phyloP scores from a whole-genome alignment of 2,888 invertebrate genomes.

The Noctua fimbriata region DNA sequence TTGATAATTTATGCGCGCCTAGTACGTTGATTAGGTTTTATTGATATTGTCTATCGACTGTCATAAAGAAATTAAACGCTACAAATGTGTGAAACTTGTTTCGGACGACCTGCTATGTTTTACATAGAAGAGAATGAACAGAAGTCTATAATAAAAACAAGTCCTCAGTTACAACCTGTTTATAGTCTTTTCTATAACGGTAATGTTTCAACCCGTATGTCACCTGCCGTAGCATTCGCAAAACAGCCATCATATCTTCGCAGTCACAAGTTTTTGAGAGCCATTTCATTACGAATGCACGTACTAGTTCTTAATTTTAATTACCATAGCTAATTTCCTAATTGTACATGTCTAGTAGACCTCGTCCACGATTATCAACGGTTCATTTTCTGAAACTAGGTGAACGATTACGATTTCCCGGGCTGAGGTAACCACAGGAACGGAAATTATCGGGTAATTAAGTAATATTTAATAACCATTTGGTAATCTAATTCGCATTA shows the following conservation, averaged over 20 bases:
- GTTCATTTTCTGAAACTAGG: constrained; percentile 66
- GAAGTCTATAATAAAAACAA: constrained; percentile 15
- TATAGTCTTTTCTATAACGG: constrained; percentile 45
- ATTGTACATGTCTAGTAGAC: constrained; percentile 67
- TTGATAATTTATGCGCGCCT: constrained; percentile 74
- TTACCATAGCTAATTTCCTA: constrained; percentile 53
- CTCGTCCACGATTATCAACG: constrained; percentile 68
- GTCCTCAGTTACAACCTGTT: constrained; percentile 40
- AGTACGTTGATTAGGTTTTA: constrained; percentile 65
- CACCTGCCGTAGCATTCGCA: constrained; percentile 36
- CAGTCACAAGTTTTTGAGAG: background rate
- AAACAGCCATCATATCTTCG: background rate
- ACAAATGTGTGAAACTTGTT: constrained; percentile 43
- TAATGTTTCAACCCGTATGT: constrained; percentile 41
- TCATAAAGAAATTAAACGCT: constrained; percentile 25
- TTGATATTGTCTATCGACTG: constrained; percentile 19
- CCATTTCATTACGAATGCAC: constrained; percentile 4
- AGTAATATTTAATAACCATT: constrained; percentile 36
- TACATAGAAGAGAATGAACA: constrained; percentile 18
- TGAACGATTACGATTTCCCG: constrained; percentile 70
- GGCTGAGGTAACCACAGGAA: constrained; percentile 66
- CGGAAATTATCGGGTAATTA: constrained; percentile 43
- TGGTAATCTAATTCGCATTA: constrained; percentile 39
- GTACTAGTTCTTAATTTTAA: constrained; percentile 57
- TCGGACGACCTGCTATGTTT: constrained; percentile 6